Base-by-base conservation (phyloP, 64 coral and sea anemone species). In the Orbicella faveolata region DNA sequence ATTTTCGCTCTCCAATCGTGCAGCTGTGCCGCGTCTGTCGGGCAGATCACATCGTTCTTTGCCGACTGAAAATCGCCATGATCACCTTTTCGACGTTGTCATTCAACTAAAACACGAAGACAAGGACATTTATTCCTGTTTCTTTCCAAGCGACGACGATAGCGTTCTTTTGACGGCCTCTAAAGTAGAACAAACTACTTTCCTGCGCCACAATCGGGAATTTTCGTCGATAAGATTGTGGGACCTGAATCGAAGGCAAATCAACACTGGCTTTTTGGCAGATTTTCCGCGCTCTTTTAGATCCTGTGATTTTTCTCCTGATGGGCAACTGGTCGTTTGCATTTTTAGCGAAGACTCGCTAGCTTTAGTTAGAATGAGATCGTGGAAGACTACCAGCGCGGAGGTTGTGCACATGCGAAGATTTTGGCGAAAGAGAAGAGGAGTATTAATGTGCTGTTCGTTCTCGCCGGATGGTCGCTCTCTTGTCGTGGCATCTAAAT, bases 51-150 rank as follows among this genome's bases (percentile, higher is more conserved):
- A 97, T 69, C 92, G 95, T 23, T 92, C 95, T 26, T 80, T 97
- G 4, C 78, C 88, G 5, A 51, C 79, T 6, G 80, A 87, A 68
- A 90, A 90, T 79, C 88, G 88, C 54, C 89, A 91, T 75, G 88
- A 94, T 35, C 88, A 89, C 16, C 55, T 93, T 25, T 97, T 93
- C 79, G 95, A 97, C 18, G 92, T 97, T 36, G 92, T 97, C 15
- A 97, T 97, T 88, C 95, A 97, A 18, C 75, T 97, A 26, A 97
- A 97, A 88, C 95, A 97, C 51, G 95, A 97, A 88, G 95, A 97
- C 83, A 97, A 97, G 80, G 95, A 97, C 63, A 97, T 97, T 73
- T 97, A 97, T 67, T 90, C 92, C 16, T 97, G 95, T 83, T 97
- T 90, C 82, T 97, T 97, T 69, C 95, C 95, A 0, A 97, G 95